These are phyloP conservation scores for Galbula dea DNA, from an alignment of 2,113 vertebrate genomes.

Conservation along the genomic window DNA sequence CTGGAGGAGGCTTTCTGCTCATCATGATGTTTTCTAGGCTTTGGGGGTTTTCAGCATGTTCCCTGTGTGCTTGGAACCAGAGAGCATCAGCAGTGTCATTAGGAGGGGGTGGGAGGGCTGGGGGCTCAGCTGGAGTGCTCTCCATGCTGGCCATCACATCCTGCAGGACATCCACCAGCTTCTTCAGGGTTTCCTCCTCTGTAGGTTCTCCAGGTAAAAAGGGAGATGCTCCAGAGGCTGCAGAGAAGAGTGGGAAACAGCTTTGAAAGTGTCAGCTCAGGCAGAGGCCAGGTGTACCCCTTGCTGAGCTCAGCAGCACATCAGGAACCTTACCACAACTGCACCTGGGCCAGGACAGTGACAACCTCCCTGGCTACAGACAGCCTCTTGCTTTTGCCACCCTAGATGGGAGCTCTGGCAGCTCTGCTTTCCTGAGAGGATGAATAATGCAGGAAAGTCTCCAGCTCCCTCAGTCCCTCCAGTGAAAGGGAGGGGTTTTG, in stretches of 20 bases:
- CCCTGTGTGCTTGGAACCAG: not conserved
- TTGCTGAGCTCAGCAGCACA: too few species aligned
- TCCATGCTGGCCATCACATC: not conserved
- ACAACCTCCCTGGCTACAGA: too few species aligned
- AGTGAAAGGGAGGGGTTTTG: not conserved
- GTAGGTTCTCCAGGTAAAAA: not conserved
- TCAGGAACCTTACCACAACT: not conserved
- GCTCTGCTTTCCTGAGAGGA: not conserved
- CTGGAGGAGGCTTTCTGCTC: too few species aligned
- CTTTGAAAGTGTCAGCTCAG: not conserved
- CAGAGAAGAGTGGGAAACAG: not conserved
- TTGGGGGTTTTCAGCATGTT: not conserved
- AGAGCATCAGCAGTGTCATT: not conserved
- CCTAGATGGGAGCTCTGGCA: too few species aligned
- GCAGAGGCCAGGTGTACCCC: fast-evolving
- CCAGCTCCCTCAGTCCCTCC: not conserved
- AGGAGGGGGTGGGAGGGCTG: fast-evolving
- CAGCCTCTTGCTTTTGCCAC: too few species aligned
- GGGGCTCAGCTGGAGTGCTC: not conserved
- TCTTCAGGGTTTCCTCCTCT: not conserved
- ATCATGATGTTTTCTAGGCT: fast-evolving
- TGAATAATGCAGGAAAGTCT: too few species aligned
- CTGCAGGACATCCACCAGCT: not conserved
- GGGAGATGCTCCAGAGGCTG: not conserved
- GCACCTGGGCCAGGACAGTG: not conserved